phyloP scores from a whole-genome alignment of 2,888 invertebrate species.

The Macaria liturata region DNA sequence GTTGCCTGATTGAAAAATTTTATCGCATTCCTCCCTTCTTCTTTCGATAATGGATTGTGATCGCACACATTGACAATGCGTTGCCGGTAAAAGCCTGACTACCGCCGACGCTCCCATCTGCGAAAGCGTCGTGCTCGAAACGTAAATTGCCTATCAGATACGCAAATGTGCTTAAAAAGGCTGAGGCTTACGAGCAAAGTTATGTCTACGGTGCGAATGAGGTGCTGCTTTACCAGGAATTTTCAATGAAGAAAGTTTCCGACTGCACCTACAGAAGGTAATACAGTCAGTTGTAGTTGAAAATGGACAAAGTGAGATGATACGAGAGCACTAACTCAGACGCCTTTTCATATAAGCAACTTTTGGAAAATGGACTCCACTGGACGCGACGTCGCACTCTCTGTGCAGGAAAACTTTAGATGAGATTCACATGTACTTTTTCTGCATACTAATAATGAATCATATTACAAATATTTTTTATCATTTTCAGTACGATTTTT shows the following conservation, averaged over 20 bases:
- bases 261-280: constrained; percentile 27
- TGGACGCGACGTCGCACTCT: constrained; percentile 36
- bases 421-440: constrained; percentile 37
- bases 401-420: constrained; percentile 52
- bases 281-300: constrained; percentile 33
- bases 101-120: constrained; percentile 35
- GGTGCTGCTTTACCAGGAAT: constrained; percentile 7
- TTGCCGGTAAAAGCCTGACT: constrained; percentile 45
- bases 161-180: constrained; percentile 6
- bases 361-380: constrained; percentile 48
- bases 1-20: constrained; percentile 79
- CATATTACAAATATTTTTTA: too few relatives aligned
- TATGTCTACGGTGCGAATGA: constrained; percentile 20
- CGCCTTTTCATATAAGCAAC: constrained; percentile 51
- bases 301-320: constrained; percentile 37
- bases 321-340: constrained; percentile 43
- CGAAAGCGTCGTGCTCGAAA: constrained; percentile 2
- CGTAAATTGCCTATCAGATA: constrained; percentile 15
- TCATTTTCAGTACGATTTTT: too few relatives aligned
- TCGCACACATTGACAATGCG: constrained; percentile 54
- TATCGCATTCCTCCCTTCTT: constrained; percentile 74
- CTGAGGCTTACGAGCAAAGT: constrained; percentile 13
- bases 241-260: constrained; percentile 34
- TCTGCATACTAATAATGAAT: too few relatives aligned
- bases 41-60: constrained; percentile 71